These are phyloP conservation scores for Pavo muticus DNA, from an alignment of 2,113 vertebrate genomes.

Conservation along the genomic window DNA sequence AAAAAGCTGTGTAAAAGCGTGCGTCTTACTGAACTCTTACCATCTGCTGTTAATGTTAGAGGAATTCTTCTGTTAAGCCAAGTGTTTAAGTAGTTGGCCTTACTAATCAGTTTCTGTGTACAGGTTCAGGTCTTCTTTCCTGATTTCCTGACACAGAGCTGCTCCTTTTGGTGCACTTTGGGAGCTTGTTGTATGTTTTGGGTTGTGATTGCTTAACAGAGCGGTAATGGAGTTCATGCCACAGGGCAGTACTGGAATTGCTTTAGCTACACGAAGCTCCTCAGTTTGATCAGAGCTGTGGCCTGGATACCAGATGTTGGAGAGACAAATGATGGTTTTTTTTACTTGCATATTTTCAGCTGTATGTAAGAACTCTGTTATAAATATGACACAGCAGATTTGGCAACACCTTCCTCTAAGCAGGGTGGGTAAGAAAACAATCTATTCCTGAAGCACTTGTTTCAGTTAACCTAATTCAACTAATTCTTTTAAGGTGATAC, in stretches of 20 bases:
- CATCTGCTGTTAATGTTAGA: background rate
- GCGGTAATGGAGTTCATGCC: background rate
- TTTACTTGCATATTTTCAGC: slow-evolving; percentile 46
- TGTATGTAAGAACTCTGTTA: slow-evolving; percentile 35
- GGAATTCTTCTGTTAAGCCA: background rate
- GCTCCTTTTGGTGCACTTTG: background rate
- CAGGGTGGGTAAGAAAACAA: slow-evolving; percentile 16
- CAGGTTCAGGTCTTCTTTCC: background rate
- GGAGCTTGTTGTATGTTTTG: background rate
- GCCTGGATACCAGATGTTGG: slow-evolving; percentile 48
- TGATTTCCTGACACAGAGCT: background rate
- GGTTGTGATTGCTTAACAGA: background rate
- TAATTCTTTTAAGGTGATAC: background rate
- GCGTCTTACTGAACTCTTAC: background rate
- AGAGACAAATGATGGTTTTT: background rate
- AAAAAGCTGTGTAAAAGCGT: background rate
- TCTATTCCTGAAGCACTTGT: background rate
- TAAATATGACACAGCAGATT: slow-evolving; percentile 32
- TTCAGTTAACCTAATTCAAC: background rate
- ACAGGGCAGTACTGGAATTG: background rate
- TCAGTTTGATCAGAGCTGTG: background rate
- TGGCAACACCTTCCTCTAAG: slow-evolving; percentile 12
- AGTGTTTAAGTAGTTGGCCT: background rate
- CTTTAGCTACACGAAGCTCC: background rate
- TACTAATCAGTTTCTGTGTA: background rate